These are phyloP conservation scores for Apeira syringaria DNA, from an alignment of 2,888 invertebrate species.

Conservation along the genomic window DNA sequence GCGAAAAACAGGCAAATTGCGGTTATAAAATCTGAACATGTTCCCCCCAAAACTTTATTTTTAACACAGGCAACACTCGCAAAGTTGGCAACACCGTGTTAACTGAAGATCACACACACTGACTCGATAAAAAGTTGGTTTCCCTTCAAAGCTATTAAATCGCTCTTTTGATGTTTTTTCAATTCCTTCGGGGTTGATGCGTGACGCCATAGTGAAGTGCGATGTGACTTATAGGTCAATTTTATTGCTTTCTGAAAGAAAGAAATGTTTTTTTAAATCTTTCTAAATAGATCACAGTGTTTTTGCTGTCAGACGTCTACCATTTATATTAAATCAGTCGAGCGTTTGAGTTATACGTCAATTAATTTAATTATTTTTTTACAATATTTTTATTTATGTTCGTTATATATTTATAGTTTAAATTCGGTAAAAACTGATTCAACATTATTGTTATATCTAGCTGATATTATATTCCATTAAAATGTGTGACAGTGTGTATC, in stretches of 20 bases:
- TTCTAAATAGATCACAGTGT: neutral
- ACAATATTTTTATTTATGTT: no score
- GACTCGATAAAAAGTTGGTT: conserved; percentile 63
- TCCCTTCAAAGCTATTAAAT: conserved; percentile 53
- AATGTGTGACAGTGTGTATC: no score
- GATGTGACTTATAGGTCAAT: conserved; percentile 14
- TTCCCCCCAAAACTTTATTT: conserved; percentile 12
- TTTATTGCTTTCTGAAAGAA: conserved; percentile 11
- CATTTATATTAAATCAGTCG: conserved; percentile 1
- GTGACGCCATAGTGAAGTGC: conserved; percentile 21
- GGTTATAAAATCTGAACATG: neutral
- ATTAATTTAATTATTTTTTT: no score
- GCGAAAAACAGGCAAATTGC: conserved; percentile 7
- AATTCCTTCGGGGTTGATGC: conserved; percentile 52
- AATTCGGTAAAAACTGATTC: no score
- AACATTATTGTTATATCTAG: no score
- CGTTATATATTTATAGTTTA: no score
- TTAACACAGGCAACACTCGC: conserved; percentile 12
- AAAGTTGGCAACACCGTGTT: conserved; percentile 40
- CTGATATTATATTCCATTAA: no score
- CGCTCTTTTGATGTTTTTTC: conserved; percentile 65
- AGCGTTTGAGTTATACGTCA: neutral
- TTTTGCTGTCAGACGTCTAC: conserved; percentile 4
- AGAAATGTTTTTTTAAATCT: conserved; percentile 1
- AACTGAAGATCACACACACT: conserved; percentile 50